Evolutionary conservation across 2,888 invertebrate genomes (phyloP).

Genomic region (Theretra japonica): DNA sequence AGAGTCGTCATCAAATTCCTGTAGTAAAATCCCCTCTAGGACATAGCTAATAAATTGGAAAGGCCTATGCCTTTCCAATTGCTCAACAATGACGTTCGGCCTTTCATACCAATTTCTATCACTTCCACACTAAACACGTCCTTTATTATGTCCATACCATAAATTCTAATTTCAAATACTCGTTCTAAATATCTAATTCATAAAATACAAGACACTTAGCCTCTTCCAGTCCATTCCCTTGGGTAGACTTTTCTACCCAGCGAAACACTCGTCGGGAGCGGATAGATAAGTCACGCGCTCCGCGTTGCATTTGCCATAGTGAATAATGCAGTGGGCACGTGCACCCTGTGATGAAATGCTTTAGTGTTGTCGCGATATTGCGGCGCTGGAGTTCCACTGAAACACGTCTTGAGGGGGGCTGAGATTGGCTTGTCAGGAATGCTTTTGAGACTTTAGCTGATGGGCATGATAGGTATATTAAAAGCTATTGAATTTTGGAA

Average conservation of each 20-base stretch:
- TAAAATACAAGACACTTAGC: slow-evolving; percentile 1
- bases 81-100: no score
- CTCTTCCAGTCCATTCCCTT: slow-evolving; percentile 39
- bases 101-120: no score
- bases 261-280: slow-evolving; percentile 64
- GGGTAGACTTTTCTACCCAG: slow-evolving; percentile 58
- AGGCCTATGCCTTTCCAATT: no score
- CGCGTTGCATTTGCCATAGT: slow-evolving; percentile 75
- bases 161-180: not conserved
- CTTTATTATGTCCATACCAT: no score
- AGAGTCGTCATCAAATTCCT: no score
- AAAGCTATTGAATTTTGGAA: no score
- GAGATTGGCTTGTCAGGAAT: slow-evolving; percentile 36
- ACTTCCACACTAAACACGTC: no score
- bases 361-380: slow-evolving; percentile 60
- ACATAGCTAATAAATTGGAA: no score
- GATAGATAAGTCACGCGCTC: slow-evolving; percentile 75
- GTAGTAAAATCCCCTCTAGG: no score
- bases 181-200: not conserved
- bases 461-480: no score
- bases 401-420: slow-evolving; percentile 44
- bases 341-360: slow-evolving; percentile 68
- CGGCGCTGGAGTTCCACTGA: slow-evolving; percentile 47
- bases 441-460: no score
- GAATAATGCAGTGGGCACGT: slow-evolving; percentile 78